Base-by-base conservation (phyloP, 2,113 vertebrate genomes). In the Microcebus jonahi region DNA sequence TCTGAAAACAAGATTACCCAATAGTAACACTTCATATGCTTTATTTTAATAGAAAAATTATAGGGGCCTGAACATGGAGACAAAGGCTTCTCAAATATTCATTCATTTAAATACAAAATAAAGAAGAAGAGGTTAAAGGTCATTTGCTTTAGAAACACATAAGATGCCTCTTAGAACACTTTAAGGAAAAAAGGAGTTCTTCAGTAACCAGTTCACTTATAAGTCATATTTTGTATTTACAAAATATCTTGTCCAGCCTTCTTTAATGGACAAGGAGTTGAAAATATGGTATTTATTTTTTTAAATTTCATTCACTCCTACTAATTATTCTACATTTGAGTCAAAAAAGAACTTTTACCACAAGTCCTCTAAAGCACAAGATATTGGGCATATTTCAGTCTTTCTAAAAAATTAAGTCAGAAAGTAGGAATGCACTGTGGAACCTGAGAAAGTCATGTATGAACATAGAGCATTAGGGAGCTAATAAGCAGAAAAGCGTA, bases 141-240 rank as follows among this genome's bases (percentile, higher is more conserved):
- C 88, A 96, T 90, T 94, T 97, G 57, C 29, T 65, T 63, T 95
- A 88, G 80, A 97, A 96, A 92, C 63, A 90, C 0, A 95, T 67
- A 29, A 75, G 88, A 96, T 90, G 34, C 27, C 21, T 87, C 88
- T 89, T 89, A 84, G 79, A 87, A n/a, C 23, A 65, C 45, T 42
- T 86, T 59, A 85, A 27, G 3, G 45, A 21, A 4, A 15, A 65
- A 59, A 61, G 53, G 15, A 48, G 27, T 82, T 88, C 68, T 81
- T 88, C 71, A 95, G 39, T 90, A 87, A 80, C 17, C 76, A 88
- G 59, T 77, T 21, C 8, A 48, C 8, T 94, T 85, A 82, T 23
- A 87, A 87, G 55, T 50, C 55, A 27, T 79, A 67, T 81, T 88
- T 83, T 85, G 63, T 86, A 59, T 45, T 45, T 45, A 45, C 45